Base-by-base conservation (phyloP, 2,113 vertebrate species). In the Nymphicus hollandicus region DNA sequence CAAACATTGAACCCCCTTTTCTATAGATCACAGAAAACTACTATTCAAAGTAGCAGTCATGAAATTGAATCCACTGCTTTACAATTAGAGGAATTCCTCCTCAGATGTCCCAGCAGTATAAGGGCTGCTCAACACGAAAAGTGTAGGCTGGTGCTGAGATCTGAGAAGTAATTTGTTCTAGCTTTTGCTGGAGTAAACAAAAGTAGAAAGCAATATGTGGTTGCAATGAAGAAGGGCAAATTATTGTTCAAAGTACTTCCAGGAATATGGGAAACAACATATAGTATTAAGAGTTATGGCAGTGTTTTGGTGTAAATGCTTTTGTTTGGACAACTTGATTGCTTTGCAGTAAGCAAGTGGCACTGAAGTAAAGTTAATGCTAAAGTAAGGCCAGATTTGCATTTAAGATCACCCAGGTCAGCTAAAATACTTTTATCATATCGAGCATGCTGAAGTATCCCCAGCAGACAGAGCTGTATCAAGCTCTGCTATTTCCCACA, bases 371-470 rank as follows among this genome's bases (percentile, higher is more conserved):
- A 73, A 64, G 9, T 18, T 47, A 85, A 60, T 27, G 33, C 7
- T 71, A 56, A 43, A 63, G 16, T 55, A 66, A 81, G 63, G 55
- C 17, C 11, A 65, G 41, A 27, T 70, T 58, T 63, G 9, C 24
- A 6, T 65, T 46, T 66, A 49, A 63, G 11, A 41, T 37, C 29
- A 27, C 8, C 16, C 29, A n/a, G 29, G 23, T 33, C 19, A 46
- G 33, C n/a, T 7, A 35, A 81, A n/a, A 50, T 70, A 11, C 6
- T 88, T 64, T 31, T 49, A 2, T n/a, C 9, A 20, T 18, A 8
- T 0, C 24, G 28, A 66, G 5, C 4, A 33, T 31, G 10, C 4
- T 2, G 0, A 12, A 73, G 35, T 16, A 31, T 13, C 17, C 2
- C 7, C 43, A 72, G 39, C 63, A 77, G 69, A 73, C 20, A 63